Conservation (phyloP, 64 coral and sea anemone species). For the Porites australiensis region DNA sequence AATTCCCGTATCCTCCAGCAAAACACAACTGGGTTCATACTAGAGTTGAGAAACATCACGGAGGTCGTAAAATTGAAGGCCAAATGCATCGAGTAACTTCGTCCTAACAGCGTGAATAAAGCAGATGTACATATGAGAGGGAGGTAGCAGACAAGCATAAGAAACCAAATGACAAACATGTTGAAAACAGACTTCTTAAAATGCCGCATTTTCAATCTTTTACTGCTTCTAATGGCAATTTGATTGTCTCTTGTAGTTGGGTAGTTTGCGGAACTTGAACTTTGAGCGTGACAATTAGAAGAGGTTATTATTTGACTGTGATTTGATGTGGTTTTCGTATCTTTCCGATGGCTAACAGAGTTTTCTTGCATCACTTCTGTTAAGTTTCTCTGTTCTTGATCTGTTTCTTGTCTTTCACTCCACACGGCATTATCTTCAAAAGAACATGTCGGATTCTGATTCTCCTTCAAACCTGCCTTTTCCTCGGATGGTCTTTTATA, state of each 20-base stretch:
- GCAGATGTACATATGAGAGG: constrained; percentile 21
- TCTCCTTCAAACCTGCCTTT: background rate
- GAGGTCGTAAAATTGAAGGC: constrained; percentile 40
- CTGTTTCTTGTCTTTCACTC: background rate
- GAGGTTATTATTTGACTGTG: background rate
- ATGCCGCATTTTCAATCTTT: constrained; percentile 24
- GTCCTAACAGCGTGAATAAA: background rate
- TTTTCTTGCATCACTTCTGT: background rate
- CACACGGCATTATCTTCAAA: background rate
- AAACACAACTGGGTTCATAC: constrained; percentile 21
- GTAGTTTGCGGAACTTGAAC: background rate
- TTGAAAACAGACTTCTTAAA: constrained; percentile 45
- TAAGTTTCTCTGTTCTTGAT: background rate
- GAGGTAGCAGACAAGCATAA: constrained; percentile 27
- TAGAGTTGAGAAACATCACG: constrained; percentile 48
- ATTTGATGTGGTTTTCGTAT: background rate
- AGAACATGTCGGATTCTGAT: background rate
- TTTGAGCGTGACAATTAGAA: background rate
- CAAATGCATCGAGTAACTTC: constrained; percentile 14
- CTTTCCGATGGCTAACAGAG: background rate
- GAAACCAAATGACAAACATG: constrained; percentile 47
- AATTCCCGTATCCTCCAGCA: constrained; percentile 48
- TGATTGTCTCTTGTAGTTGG: background rate
- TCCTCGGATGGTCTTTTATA: background rate
- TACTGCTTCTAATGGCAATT: background rate